These are phyloP conservation scores for Cacoxenus indagator DNA, from an alignment of 2,888 invertebrate species.

Conservation along the genomic window DNA sequence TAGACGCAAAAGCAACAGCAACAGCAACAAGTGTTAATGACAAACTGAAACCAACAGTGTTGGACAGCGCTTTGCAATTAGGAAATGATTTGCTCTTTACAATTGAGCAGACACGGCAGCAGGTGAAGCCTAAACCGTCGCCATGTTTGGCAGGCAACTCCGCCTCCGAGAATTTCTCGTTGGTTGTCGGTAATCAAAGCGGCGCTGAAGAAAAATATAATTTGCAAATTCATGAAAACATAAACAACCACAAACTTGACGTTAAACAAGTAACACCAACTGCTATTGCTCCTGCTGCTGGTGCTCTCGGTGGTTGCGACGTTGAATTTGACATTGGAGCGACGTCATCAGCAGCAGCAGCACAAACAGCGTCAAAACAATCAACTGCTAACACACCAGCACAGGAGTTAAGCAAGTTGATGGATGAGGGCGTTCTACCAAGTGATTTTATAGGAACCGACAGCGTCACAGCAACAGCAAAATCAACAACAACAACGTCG, in stretches of 20 bases:
- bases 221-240: slow-evolving; percentile 12
- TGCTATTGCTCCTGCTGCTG: background rate
- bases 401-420: slow-evolving; percentile 45
- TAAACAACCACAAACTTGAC: slow-evolving; percentile 44
- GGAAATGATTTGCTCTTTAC: slow-evolving; percentile 54
- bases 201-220: slow-evolving; percentile 30
- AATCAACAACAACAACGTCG: slow-evolving; percentile 39
- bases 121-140: background rate
- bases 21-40: slow-evolving; percentile 3
- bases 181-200: slow-evolving; percentile 24
- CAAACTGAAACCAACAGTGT: slow-evolving; percentile 15
- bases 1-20: slow-evolving; percentile 31
- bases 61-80: slow-evolving; percentile 48
- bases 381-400: slow-evolving; percentile 30
- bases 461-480: slow-evolving; percentile 53
- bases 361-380: slow-evolving; percentile 50
- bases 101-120: slow-evolving; percentile 29
- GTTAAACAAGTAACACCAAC: slow-evolving; percentile 34
- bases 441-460: slow-evolving; percentile 62
- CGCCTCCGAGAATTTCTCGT: slow-evolving; percentile 42
- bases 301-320: background rate
- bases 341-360: background rate
- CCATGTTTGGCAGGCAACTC: background rate
- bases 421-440: slow-evolving; percentile 56
- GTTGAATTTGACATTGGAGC: background rate